A percentile compares a stretch with the other conserved stretches of the same genome.
Evolutionary conservation across 2,113 vertebrate genomes (phyloP).

Genomic region (Aegithalos caudatus): DNA sequence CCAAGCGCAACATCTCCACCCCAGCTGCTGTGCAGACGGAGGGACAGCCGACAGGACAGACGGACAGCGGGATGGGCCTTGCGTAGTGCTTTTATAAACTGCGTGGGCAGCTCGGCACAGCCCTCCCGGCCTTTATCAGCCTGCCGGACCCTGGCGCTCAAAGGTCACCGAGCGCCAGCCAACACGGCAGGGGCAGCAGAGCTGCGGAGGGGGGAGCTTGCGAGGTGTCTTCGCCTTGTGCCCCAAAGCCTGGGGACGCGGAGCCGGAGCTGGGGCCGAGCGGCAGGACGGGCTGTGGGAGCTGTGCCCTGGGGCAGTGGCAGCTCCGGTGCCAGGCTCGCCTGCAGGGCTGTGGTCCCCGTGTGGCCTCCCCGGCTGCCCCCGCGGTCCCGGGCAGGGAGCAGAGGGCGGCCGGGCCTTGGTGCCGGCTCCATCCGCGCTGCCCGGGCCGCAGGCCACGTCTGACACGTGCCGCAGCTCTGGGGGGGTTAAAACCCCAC

Average conservation of each 20-base stretch:
- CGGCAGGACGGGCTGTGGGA: fast-evolving
- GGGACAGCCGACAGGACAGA: not conserved
- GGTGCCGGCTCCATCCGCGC: fast-evolving
- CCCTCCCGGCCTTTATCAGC: conserved; percentile 51
- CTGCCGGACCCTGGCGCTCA: conserved; percentile 16
- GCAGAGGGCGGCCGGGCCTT: not conserved
- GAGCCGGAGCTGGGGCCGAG: fast-evolving
- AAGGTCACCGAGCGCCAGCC: conserved; percentile 48
- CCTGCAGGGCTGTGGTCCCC: fast-evolving
- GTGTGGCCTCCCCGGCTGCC: not conserved
- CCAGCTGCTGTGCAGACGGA: not conserved
- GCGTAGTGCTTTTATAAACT: conserved; percentile 48
- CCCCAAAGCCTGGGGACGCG: fast-evolving
- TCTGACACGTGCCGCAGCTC: not conserved
- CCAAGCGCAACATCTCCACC: conserved; percentile 64
- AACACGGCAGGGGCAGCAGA: not conserved
- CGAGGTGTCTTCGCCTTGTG: fast-evolving
- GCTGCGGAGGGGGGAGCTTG: not conserved
- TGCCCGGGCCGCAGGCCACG: fast-evolving
- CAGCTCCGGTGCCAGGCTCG: not conserved
- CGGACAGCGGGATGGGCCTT: not conserved
- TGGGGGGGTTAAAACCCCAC: fast-evolving
- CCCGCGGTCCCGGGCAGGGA: fast-evolving
- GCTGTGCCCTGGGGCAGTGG: fast-evolving
- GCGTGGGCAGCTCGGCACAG: not conserved